Evolutionary conservation across 2,113 vertebrate genomes (phyloP), one percentile per base, ranked within the genome.

Genomic region (Myxocyprinus asiaticus): DNA sequence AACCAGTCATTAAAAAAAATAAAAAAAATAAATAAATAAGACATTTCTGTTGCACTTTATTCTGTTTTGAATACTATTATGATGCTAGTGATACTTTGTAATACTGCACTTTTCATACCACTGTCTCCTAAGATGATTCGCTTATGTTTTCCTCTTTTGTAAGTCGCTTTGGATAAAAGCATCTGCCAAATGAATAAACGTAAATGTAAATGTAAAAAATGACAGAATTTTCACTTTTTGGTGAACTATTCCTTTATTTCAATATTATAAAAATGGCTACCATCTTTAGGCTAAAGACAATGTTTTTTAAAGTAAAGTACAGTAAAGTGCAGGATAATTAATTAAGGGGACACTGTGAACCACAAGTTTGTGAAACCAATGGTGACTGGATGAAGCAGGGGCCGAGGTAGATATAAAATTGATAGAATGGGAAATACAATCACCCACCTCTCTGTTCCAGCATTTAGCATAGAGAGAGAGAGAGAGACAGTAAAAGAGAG

Each of bases 401-500:
- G 72, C 84, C 74, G 80, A 79, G 85, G 72, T 80, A 86, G 83
- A 86, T 83, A 33, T 33, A 70, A 85, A 92, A 92, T 92, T 89
- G 91, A 92, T 89, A 89, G 82, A 82, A 84, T 85, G 70, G 87
- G 91, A 89, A 93, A 93, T 83, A 79, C 80, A 91, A 93, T 93
- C 90, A 79, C 85, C 78, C 62, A 87, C 78, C 68, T 82, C 88
- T 89, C 89, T 90, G 84, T 80, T 53, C 78, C 79, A 86, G 86
- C 78, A 84, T 90, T 86, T 86, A 65, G 81, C 47, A 67, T 48
- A 76, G 79, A 76, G 83, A 84, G 84, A 75, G 73, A 9, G 61
- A 12, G 48, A 68, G 70, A 74, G 45, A 77, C 73, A 76, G 42
- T 67, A 70, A 85, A 43, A 76, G 62, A 56, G 43, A 62, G 48